These are phyloP conservation scores for Odontesthes bonariensis DNA, from an alignment of 2,113 vertebrate species.

Conservation along the genomic window DNA sequence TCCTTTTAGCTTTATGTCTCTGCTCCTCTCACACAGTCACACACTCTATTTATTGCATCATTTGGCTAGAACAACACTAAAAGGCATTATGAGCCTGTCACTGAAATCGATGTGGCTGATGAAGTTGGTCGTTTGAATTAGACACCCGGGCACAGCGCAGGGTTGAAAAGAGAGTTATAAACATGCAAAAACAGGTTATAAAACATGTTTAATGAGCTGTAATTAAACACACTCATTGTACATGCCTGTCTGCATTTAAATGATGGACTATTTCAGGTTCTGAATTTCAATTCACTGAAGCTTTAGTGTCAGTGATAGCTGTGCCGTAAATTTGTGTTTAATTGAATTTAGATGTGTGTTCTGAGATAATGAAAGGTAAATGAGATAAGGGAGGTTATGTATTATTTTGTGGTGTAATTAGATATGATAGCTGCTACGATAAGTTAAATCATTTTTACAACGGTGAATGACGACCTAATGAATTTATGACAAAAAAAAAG, in stretches of 20 bases:
- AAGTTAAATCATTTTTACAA: constrained; percentile 10
- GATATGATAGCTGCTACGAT: constrained; percentile 34
- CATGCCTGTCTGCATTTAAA: constrained; percentile 46
- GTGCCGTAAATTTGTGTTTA: constrained; percentile 45
- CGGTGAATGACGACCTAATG: constrained; percentile 19
- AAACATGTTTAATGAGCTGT: constrained; percentile 64
- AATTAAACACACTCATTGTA: constrained; percentile 44
- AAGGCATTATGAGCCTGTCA: constrained; percentile 66
- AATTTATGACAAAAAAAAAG: constrained; percentile 20
- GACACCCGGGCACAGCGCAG: constrained; percentile 22
- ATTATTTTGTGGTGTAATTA: constrained; percentile 58
- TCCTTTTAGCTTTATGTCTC: constrained; percentile 22
- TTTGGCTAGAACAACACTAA: constrained; percentile 69
- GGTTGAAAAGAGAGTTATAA: constrained; percentile 49
- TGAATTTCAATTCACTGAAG: constrained; percentile 37
- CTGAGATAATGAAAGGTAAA: constrained; percentile 57
- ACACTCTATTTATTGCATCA: constrained; percentile 50
- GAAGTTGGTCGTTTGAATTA: constrained; percentile 46
- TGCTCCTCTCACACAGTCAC: constrained; percentile 1
- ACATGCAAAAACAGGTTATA: constrained; percentile 62
- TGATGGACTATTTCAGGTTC: constrained; percentile 42
- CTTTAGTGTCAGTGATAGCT: constrained; percentile 32
- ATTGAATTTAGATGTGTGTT: constrained; percentile 67
- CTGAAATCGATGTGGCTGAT: constrained; percentile 67
- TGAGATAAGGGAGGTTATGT: constrained; percentile 51